Percentiles rank a stretch among this genome's conserved stretches.
These are phyloP conservation scores for Microvelia longipes DNA, from an alignment of 1,140 invertebrate genomes.

Conservation along the genomic window DNA sequence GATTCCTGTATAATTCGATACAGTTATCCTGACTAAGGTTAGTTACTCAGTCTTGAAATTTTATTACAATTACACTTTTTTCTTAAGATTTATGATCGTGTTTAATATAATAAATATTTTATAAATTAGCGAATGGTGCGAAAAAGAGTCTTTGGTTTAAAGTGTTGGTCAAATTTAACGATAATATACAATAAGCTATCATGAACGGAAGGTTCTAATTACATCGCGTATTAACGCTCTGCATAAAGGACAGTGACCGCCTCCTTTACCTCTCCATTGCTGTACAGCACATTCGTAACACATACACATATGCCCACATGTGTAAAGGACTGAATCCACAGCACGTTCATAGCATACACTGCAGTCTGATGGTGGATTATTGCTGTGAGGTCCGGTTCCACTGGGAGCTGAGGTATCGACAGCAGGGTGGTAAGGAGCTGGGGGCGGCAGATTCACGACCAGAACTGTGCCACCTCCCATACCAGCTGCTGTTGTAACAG, in stretches of 20 bases:
- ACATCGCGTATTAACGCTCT: constrained; percentile 83
- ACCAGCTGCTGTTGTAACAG: constrained; percentile 15
- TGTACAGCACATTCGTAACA: constrained; percentile 89
- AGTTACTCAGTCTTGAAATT: no score
- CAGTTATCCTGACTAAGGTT: no score
- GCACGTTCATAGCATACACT: constrained; percentile 86
- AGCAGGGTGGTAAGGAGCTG: constrained; percentile 26
- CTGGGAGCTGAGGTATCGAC: constrained; percentile 23
- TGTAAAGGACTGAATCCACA: constrained; percentile 86
- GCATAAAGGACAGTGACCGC: constrained; percentile 86
- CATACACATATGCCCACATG: constrained; percentile 98
- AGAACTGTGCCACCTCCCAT: constrained; percentile 49
- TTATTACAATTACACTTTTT: no score
- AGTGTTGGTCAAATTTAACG: neutral
- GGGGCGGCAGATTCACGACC: constrained; percentile 61
- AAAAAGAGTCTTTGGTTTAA: neutral
- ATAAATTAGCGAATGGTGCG: neutral
- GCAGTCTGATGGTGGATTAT: constrained; percentile 47
- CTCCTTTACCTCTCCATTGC: constrained; percentile 76
- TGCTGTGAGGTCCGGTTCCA: constrained; percentile 18
- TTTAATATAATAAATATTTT: no score
- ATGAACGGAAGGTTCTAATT: constrained; percentile 80
- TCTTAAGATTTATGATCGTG: no score
- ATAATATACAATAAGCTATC: constrained; percentile 15
- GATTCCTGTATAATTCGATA: no score